A percentile compares a stretch with the other conserved stretches of the same genome.
phyloP scores from a whole-genome alignment of 2,113 vertebrate genomes.

The Nycticorax nycticorax region DNA sequence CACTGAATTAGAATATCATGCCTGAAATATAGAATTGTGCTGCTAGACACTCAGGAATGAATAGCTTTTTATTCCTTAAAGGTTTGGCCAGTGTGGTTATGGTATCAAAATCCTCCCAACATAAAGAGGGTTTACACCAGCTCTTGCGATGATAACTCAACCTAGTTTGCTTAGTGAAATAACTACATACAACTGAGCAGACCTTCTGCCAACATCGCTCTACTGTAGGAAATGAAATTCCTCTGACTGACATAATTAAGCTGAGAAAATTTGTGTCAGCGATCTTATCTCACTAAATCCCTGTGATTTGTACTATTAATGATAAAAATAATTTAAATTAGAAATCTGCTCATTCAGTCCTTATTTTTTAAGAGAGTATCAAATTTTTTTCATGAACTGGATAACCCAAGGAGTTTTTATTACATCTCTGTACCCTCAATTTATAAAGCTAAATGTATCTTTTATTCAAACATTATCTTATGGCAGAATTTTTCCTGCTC shows the following conservation, averaged over 20 bases:
- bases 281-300: background rate
- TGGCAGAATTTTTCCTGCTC: background rate
- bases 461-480: background rate
- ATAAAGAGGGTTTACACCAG: background rate
- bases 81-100: background rate
- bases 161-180: background rate
- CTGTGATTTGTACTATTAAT: background rate
- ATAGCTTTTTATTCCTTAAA: background rate
- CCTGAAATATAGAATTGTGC: background rate
- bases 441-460: background rate
- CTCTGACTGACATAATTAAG: background rate
- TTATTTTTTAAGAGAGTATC: background rate
- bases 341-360: background rate
- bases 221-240: background rate
- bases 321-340: background rate
- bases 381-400: background rate
- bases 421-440: background rate
- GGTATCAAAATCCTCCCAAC: background rate
- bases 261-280: background rate
- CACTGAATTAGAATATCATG: background rate
- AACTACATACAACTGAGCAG: background rate
- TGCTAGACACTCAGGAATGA: background rate
- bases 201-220: background rate
- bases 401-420: background rate
- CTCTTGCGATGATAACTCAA: background rate